Conservation (phyloP, 1,140 invertebrate genomes). For the Chironomus striatipennis region DNA sequence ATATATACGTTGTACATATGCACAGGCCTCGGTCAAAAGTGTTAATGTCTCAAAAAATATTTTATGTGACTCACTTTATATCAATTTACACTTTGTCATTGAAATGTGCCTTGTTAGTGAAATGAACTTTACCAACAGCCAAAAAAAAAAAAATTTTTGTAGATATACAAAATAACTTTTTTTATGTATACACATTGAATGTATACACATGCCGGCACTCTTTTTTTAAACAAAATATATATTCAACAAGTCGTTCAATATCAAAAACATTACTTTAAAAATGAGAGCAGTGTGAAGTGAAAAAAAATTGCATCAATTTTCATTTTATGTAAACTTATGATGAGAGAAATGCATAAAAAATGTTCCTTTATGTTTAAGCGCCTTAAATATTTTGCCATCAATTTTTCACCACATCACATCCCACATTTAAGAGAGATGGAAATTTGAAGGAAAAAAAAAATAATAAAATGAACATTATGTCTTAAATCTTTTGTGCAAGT, state of each 20-base stretch:
- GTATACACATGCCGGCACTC: background rate
- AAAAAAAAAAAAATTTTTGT: no score
- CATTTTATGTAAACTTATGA: no score
- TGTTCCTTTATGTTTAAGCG: background rate
- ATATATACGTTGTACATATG: background rate
- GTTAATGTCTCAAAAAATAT: background rate
- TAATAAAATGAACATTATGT: no score
- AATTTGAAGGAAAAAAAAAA: no score
- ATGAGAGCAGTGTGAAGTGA: background rate
- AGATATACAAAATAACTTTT: no score
- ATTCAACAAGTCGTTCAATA: background rate
- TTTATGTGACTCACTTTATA: background rate
- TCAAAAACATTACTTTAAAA: background rate
- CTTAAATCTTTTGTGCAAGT: no score
- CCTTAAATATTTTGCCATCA: constrained; percentile 12
- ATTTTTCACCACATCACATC: background rate
- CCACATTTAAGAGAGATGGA: background rate
- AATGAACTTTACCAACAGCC: background rate
- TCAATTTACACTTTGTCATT: constrained; percentile 14
- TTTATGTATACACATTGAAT: background rate
- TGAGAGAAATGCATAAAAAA: no score
- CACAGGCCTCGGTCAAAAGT: background rate
- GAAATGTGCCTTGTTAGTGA: constrained; percentile 12
- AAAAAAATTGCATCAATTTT: background rate
- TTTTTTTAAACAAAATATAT: background rate